Evolutionary conservation across 2,797 vertebrate species (phyloP).

Genomic region (Siniperca scherzeri): DNA sequence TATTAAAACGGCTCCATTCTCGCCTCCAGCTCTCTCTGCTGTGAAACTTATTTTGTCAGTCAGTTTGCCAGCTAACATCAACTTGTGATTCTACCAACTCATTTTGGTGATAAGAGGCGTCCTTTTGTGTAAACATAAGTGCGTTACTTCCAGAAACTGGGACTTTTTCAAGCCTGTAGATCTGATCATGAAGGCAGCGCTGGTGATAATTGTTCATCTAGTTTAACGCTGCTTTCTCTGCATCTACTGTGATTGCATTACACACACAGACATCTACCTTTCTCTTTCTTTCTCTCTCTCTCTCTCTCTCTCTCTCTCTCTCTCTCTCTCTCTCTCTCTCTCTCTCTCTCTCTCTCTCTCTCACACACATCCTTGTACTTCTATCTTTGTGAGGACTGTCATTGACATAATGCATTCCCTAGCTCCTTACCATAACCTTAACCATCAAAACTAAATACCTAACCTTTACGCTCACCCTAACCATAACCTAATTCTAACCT

Average conservation of each 20-base stretch:
- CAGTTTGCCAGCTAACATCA: conserved; percentile 38
- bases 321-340: background rate
- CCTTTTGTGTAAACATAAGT: conserved; percentile 19
- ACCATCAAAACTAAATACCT: too few relatives aligned
- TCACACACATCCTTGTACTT: too few relatives aligned
- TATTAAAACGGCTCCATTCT: conserved; percentile 66
- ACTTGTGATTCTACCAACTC: conserved; percentile 62
- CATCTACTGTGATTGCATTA: conserved; percentile 30
- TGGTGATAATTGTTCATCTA: conserved; percentile 32
- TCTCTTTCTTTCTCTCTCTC: background rate
- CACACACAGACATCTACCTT: conserved; percentile 4
- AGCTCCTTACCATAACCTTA: too few relatives aligned
- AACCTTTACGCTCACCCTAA: too few relatives aligned
- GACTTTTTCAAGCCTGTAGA: conserved; percentile 2
- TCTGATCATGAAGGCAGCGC: conserved; percentile 38
- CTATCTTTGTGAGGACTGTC: too few relatives aligned
- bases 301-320: background rate
- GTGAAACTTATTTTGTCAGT: conserved; percentile 69
- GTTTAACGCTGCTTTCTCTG: conserved; percentile 14
- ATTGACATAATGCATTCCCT: too few relatives aligned
- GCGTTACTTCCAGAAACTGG: conserved; percentile 16
- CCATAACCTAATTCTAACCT: too few relatives aligned
- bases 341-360: too few relatives aligned
- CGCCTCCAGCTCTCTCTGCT: conserved; percentile 57
- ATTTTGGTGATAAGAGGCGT: conserved; percentile 32